Evolutionary conservation across 2,797 vertebrate genomes (phyloP), one percentile per base, ranked within the genome.

Genomic region (Thamnophis elegans): DNA sequence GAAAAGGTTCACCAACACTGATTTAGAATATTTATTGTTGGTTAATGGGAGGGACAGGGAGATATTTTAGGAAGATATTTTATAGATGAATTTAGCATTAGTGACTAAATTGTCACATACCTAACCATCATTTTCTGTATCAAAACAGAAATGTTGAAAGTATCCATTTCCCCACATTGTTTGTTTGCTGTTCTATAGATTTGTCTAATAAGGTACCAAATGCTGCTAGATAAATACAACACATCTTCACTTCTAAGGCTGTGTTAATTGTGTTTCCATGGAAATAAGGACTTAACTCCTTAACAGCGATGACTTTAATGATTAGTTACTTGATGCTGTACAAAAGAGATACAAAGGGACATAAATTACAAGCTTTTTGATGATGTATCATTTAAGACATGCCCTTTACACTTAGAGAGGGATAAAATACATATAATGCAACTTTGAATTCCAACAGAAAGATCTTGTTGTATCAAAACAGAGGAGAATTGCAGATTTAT

Each of bases 211-310:
- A 60, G 90, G 95, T 92, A 95, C 90, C 92, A 95, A 97, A 93
- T 85, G 55, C 55, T 94, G 93, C 91, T 68, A 91, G 25, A 18
- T 86, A 94, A 96, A 95, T 93, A 96, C 92, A 96, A 91, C 85
- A 87, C 91, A 82, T 95, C 93, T 94, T 90, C 95, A 88, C 89
- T 93, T 94, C 93, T 89, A 95, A 94, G 94, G 91, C 78, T 94
- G 96, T 95, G 96, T 97, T 91, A 91, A 91, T 89, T 93, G 73
- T 60, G 97, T 97, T 97, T 95, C 97, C 95, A 97, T 97, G 96
- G 97, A 96, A 97, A 97, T 97, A 89, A 36, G 55, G 94, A 92
- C 89, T 93, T 93, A 20, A 5, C 85, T 95, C 86, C 94, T 95
- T 95, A 96, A 96, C 85, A 90, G 89, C 94, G 89, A 96, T 96